Conservation (phyloP, 2,888 invertebrate genomes). For the Cataglyphis cursor region DNA sequence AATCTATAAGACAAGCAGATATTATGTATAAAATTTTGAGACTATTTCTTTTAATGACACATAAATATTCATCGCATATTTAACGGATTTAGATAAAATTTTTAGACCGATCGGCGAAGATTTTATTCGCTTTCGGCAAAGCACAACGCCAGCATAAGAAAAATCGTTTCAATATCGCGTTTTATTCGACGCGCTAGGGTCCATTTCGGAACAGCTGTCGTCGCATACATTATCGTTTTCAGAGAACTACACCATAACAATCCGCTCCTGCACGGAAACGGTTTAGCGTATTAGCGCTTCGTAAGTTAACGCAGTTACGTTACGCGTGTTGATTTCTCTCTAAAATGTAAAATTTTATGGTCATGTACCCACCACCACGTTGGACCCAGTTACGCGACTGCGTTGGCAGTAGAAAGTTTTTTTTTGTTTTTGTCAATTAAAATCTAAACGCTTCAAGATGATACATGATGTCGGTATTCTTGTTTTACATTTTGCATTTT, state of each 20-base stretch:
- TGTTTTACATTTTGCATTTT: background rate
- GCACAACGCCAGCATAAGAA: background rate
- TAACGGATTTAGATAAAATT: background rate
- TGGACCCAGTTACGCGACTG: conserved; percentile 78
- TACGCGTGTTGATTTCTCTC: conserved; percentile 38
- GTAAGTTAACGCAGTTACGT: conserved; percentile 62
- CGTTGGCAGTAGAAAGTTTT: conserved; percentile 51
- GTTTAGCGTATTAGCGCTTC: conserved; percentile 60
- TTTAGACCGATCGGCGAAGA: background rate
- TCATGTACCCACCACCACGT: conserved; percentile 82
- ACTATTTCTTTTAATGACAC: background rate
- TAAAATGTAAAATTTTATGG: conserved; percentile 70
- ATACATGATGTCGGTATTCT: conserved; percentile 45
- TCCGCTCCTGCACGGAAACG: conserved; percentile 17
- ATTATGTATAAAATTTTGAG: background rate
- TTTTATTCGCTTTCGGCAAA: background rate
- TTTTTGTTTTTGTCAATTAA: conserved; percentile 59
- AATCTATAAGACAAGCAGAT: background rate
- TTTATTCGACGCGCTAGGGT: conserved; percentile 32
- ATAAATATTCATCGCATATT: background rate
- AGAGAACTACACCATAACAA: conserved; percentile 32
- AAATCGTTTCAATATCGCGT: background rate
- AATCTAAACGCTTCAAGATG: conserved; percentile 68
- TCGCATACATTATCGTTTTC: conserved; percentile 42
- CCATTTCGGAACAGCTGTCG: conserved; percentile 53